These are phyloP conservation scores for Pentalonia nigronervosa DNA, from an alignment of 1,140 invertebrate species.

Conservation along the genomic window DNA sequence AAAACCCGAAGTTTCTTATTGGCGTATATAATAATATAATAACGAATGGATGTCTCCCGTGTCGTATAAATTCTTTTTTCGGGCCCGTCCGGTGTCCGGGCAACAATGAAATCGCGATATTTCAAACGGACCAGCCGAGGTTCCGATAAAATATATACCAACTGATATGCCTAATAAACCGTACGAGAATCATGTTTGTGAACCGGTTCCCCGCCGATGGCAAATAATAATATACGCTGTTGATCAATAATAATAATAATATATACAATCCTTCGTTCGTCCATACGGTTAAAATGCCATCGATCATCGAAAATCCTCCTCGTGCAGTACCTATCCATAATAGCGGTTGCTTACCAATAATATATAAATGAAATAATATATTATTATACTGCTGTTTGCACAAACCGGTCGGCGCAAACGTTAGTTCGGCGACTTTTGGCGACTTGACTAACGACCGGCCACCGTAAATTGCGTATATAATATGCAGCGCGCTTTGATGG, in stretches of 20 bases:
- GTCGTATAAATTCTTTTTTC: neutral
- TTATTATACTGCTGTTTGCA: neutral
- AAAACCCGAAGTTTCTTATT: neutral
- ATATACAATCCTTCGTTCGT: too few species aligned
- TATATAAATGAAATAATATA: neutral
- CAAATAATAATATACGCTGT: neutral
- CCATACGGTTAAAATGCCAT: slow-evolving; percentile 9
- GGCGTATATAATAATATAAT: too few species aligned
- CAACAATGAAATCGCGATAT: neutral
- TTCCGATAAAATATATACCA: neutral
- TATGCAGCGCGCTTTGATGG: too few species aligned
- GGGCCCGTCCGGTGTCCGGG: neutral
- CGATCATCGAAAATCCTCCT: slow-evolving; percentile 4
- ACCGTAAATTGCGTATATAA: neutral
- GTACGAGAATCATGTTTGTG: neutral
- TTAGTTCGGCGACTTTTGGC: neutral
- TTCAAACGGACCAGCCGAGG: neutral
- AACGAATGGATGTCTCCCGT: neutral
- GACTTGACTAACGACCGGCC: neutral
- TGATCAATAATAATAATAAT: neutral
- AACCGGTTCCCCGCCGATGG: neutral
- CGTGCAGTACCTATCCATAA: too few species aligned
- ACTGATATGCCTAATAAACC: neutral
- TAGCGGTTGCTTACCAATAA: neutral
- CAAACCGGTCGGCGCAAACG: neutral